Base-by-base conservation (phyloP, 2,888 invertebrate genomes). In the Camponotus fellah region DNA sequence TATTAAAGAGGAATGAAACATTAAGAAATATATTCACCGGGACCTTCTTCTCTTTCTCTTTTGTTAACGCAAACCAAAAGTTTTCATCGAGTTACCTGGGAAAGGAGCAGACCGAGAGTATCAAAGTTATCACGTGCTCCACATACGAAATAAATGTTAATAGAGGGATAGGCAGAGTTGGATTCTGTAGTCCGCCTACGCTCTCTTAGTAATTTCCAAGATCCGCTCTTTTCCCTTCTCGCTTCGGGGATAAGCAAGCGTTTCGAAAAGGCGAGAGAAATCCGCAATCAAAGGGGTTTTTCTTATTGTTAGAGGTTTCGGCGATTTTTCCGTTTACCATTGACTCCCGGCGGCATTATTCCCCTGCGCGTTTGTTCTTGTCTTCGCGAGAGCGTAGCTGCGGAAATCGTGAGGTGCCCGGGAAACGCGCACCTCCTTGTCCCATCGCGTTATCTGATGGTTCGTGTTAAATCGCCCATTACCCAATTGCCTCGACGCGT, bases 391-490 rank as follows among this genome's bases (percentile, higher is more conserved):
- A 69, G 74, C 80, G 79, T 80, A 83, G 75, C 82, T 69, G 68
- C 77, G 84, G 83, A 88, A 71, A 85, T 88, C 84, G 86, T 64
- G n/a, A 75, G 62, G 62, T 76, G 46, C 86, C 82, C 8, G 14
- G 17, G 34, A 43, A 58, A 43, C 56, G 32, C 60, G 60, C 88
- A 68, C 80, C 84, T 86, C 84, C 88, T 85, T 86, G 88, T 88
- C 87, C 88, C 88, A 84, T 88, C 85, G 85, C 87, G 85, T 88
- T 91, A 91, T 92, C 92, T 87, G 92, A 92, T 92, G 92, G 91
- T 85, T 89, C 92, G 92, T 92, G 92, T 91, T 92, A 91, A 92
- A 92, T 92, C 91, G 92, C 86, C 92, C 92, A 92, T 92, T 92
- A 91, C 91, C 91, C 92, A 91, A 92, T 92, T 92, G 91, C 87